Base-by-base conservation (phyloP, 2,888 invertebrate genomes). In the Macrosiphum euphorbiae region DNA sequence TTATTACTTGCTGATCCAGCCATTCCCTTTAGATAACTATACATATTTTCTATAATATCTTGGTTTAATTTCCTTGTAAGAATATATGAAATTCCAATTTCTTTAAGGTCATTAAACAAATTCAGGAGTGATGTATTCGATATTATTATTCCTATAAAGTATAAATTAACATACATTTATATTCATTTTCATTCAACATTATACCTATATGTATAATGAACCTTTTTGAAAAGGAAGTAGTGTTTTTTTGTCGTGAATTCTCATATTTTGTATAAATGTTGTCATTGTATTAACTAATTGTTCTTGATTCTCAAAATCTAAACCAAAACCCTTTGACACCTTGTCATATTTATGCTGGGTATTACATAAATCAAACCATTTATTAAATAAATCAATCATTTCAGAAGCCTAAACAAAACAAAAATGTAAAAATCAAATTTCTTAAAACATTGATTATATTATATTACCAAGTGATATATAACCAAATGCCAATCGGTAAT, bases 11-110 rank as follows among this genome's bases (percentile, higher is more conserved):
- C 88, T 52, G 52, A 88, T 35, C 50, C 88, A 88, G n/a, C 52
- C 52, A 88, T 88, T 24, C 85, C 26, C 41, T 85, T 85, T 24
- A 85, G 24, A 85, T 85, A 85, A 85, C 85, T 84, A 26, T 24
- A 52, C 8, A 88, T 11, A 88, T 88, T 88, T 35, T 52, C 88
- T 0, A 88, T n/a, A 28, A n/a, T 50, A 88, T 52, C 88, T n/a
- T 88, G 87, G n/a, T 88, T 88, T 88, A 88, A 8, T 88, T 88
- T 52, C n/a, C 50, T n/a, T 16, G 52, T 52, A n/a, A 88, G 7
- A 52, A 88, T 88, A 28, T 88, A 52, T 35, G n/a, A n/a, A 52
- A 50, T 35, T 52, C 20, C n/a, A 10, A 52, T 88, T 20, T n/a
- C 11, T 88, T 88, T 88, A 50, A 52, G 8, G 0, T 88, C 52